A percentile compares a stretch with the other conserved stretches of the same genome.
Evolutionary conservation across 2,888 invertebrate species (phyloP).

Genomic region (Erebia palarica): DNA sequence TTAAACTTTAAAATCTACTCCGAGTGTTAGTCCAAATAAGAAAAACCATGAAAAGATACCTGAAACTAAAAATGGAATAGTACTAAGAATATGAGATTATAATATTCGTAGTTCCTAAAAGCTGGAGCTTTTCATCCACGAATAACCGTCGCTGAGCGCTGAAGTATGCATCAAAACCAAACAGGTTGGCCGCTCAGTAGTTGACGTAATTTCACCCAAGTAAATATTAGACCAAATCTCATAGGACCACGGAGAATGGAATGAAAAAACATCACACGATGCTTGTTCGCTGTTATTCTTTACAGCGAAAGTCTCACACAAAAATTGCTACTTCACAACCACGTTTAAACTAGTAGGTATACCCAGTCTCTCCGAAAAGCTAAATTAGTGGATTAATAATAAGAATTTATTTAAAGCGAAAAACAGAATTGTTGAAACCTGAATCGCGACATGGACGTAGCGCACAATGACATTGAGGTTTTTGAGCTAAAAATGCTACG

Average conservation of each 20-base stretch:
- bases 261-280: slow-evolving; percentile 68
- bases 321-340: neutral
- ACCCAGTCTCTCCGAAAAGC: neutral
- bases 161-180: slow-evolving; percentile 80
- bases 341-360: neutral
- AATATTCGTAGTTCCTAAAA: slow-evolving; percentile 44
- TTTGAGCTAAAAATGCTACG: too few relatives aligned
- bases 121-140: slow-evolving; percentile 42
- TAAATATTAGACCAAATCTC: slow-evolving; percentile 77
- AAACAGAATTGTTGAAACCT: neutral
- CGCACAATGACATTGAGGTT: too few relatives aligned
- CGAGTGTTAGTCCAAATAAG: neutral
- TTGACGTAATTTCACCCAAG: slow-evolving; percentile 73
- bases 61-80: slow-evolving; percentile 25
- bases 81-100: slow-evolving; percentile 34
- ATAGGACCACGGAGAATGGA: slow-evolving; percentile 61
- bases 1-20: neutral
- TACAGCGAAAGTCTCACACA: slow-evolving; percentile 4
- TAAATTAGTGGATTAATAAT: neutral
- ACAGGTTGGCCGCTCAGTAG: slow-evolving; percentile 68
- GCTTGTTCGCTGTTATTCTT: slow-evolving; percentile 48
- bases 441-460: neutral
- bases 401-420: too few relatives aligned
- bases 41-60: neutral
- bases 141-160: slow-evolving; percentile 49